A percentile compares a stretch with the other conserved stretches of the same genome.
These are phyloP conservation scores for Neria commutata DNA, from an alignment of 2,888 invertebrate species.

Conservation along the genomic window DNA sequence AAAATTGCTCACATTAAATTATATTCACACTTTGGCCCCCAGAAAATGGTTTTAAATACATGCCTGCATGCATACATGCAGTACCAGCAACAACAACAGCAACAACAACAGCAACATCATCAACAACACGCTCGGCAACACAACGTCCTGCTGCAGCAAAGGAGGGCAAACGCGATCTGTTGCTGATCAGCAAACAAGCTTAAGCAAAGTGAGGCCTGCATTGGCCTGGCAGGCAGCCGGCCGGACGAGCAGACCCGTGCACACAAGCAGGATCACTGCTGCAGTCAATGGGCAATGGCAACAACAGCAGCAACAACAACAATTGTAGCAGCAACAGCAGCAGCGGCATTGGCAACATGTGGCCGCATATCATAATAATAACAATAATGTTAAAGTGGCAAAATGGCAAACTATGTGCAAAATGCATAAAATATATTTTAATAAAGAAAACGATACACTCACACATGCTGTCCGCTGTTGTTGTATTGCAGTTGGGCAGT, in stretches of 20 bases:
- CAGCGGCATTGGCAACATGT: constrained; percentile 29
- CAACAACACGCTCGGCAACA: constrained; percentile 11
- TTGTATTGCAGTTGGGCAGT: too few relatives aligned
- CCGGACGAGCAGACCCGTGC: too few relatives aligned
- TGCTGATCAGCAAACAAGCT: constrained; percentile 50
- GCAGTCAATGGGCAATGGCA: too few relatives aligned
- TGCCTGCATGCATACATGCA: neutral
- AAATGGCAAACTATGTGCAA: constrained; percentile 55
- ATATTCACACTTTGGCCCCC: constrained; percentile 62
- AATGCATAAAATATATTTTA: constrained; percentile 44
- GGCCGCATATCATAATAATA: constrained; percentile 57
- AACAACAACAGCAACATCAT: constrained; percentile 12
- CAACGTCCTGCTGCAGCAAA: neutral
- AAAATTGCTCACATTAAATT: constrained; percentile 62
- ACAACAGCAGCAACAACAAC: constrained; percentile 24
- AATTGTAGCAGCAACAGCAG: constrained; percentile 1
- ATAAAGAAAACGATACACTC: constrained; percentile 18
- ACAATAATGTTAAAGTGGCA: constrained; percentile 60
- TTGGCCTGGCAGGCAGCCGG: neutral
- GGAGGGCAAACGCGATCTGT: constrained; percentile 32
- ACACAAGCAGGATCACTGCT: too few relatives aligned
- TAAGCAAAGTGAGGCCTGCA: neutral
- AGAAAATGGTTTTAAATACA: constrained; percentile 54
- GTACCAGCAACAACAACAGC: neutral
- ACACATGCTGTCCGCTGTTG: neutral